Evolutionary conservation across 1,140 invertebrate species (phyloP).

Genomic region (Penaeus japonicus): DNA sequence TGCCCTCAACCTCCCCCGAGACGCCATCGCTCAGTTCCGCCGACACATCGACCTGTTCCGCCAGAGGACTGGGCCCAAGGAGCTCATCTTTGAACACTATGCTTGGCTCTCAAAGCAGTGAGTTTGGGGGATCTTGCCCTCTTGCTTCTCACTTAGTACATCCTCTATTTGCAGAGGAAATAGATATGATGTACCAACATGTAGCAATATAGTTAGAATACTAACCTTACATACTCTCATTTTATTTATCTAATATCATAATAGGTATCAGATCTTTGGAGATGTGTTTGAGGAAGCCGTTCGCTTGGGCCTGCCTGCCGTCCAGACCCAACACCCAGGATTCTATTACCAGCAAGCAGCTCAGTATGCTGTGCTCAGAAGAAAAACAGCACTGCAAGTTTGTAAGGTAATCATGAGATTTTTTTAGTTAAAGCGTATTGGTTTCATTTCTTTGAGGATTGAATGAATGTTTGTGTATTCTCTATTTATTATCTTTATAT

Average conservation of each 20-base stretch:
- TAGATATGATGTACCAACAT: too few relatives aligned
- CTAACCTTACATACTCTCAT: not conserved
- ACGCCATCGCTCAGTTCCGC: conserved; percentile 93
- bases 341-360: conserved; percentile 96
- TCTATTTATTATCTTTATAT: not conserved
- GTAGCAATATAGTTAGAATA: too few relatives aligned
- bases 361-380: conserved; percentile 81
- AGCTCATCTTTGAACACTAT: conserved; percentile 92
- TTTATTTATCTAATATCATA: conserved; percentile 13
- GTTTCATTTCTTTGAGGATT: conserved; percentile 32
- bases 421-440: not conserved
- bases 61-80: conserved; percentile 76
- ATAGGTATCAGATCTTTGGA: conserved; percentile 76
- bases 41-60: conserved; percentile 90
- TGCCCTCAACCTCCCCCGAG: conserved; percentile 84
- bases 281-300: conserved; percentile 96
- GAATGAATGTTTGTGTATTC: not conserved
- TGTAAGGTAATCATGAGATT: conserved; percentile 70
- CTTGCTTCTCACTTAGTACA: not conserved
- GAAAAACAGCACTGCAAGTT: conserved; percentile 76
- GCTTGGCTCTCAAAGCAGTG: conserved; percentile 97
- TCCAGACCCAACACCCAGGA: conserved; percentile 95
- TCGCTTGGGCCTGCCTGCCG: conserved; percentile 83
- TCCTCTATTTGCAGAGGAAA: too few relatives aligned
- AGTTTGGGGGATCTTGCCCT: too few relatives aligned